Conservation (phyloP, 2,888 invertebrate species). For the Campaea margaritaria region DNA sequence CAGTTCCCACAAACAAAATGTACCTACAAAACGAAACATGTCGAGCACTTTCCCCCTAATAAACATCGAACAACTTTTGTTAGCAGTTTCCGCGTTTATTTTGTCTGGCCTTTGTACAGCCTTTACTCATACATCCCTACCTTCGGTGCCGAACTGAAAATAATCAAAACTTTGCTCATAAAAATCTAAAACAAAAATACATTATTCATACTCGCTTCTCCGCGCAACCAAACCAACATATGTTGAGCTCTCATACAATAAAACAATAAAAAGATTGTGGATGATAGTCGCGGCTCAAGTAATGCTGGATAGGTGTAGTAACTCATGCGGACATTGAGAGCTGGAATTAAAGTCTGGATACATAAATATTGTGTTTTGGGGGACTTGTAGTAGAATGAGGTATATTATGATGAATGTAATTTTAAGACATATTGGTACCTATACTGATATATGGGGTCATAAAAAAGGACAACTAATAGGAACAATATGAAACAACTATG, state of each 20-base stretch:
- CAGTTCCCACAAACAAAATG: neutral
- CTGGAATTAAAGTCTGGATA: constrained; percentile 82
- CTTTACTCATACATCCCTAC: constrained; percentile 61
- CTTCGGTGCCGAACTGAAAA: constrained; percentile 81
- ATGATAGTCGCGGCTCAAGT: constrained; percentile 59
- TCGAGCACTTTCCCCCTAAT: constrained; percentile 59
- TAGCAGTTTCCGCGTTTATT: constrained; percentile 67
- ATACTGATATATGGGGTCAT: constrained; percentile 4
- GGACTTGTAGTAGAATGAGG: constrained; percentile 52
- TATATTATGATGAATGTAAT: constrained; percentile 44
- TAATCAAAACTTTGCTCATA: constrained; percentile 85
- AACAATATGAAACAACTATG: too few relatives aligned
- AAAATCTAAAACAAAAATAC: constrained; percentile 86
- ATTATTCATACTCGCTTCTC: constrained; percentile 83
- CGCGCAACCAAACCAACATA: constrained; percentile 66
- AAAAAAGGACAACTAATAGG: neutral
- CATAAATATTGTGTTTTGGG: constrained; percentile 84
- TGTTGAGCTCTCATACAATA: constrained; percentile 53
- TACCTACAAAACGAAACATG: constrained; percentile 21
- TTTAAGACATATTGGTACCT: constrained; percentile 9
- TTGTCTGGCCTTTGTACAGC: constrained; percentile 64
- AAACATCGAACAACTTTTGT: constrained; percentile 49
- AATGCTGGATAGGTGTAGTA: constrained; percentile 62
- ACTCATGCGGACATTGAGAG: constrained; percentile 74
- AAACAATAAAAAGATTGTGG: constrained; percentile 54